Evolutionary conservation across 2,888 invertebrate genomes (phyloP), one percentile per base, ranked within the genome.

Genomic region (Erebia ligea): DNA sequence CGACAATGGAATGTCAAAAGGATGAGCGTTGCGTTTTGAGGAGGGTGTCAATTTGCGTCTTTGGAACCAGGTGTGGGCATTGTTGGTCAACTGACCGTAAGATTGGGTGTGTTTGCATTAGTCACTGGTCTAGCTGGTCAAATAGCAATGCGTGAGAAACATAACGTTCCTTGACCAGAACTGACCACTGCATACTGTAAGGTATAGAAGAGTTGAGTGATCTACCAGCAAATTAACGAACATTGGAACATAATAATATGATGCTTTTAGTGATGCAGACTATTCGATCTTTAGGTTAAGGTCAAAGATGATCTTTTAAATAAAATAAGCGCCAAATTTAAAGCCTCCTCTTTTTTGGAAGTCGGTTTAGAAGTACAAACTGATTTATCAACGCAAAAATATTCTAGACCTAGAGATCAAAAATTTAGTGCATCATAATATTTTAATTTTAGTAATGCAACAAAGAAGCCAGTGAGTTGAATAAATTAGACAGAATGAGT

Each of bases 61-160:
- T 34, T 81, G 75, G 54, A 81, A 82, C 91, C 92, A 89, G 89
- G 88, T 89, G 89, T 79, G 88, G 88, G 84, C 86, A 87, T 91
- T 91, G 88, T 88, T 83, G 84, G 75, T 78, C 90, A 87, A 89
- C 91, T 92, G 92, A 92, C 92, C 92, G 87, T 89, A 85, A 86
- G 85, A 76, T 79, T 68, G 67, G 72, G 65, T 64, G 81, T 89
- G 88, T 89, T 88, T 86, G 87, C 81, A 82, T 87, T 88, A 86
- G 21, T 11, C 54, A 19, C 84, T 84, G 82, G 84, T 81, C 85
- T 84, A 86, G 83, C 84, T 80, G 78, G 81, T 84, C 62, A 84
- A 88, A 87, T 82, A 86, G 73, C 76, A 69, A 62, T 86, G 83
- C 92, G 92, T 92, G 92, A 90, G 92, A 92, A 91, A 77, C 71